A percentile compares a stretch with the other conserved stretches of the same genome.
phyloP scores from a whole-genome alignment of 2,113 vertebrate genomes.

The Phylloscopus whistleri region DNA sequence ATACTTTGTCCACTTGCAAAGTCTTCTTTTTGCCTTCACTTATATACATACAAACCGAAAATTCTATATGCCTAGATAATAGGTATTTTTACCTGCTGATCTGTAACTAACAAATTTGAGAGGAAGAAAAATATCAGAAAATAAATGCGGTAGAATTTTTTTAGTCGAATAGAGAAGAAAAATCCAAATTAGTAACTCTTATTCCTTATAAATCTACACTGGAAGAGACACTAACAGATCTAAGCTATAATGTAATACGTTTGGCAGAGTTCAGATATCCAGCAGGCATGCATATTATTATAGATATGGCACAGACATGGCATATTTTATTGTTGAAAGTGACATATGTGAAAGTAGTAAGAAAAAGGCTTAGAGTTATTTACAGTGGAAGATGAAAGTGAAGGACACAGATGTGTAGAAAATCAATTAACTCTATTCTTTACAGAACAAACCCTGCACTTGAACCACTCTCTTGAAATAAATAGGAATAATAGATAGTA shows the following conservation, averaged over 20 bases:
- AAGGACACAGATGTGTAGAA: background rate
- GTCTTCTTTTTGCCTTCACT: background rate
- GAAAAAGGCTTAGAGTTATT: background rate
- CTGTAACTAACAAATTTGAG: background rate
- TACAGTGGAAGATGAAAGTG: background rate
- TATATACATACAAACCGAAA: accelerated
- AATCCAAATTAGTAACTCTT: background rate
- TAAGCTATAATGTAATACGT: background rate
- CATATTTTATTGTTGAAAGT: background rate
- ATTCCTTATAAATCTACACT: background rate
- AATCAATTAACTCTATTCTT: background rate
- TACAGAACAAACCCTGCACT: background rate
- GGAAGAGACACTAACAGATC: background rate
- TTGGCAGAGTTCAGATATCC: background rate
- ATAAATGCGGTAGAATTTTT: background rate
- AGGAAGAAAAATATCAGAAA: background rate
- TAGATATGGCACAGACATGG: background rate
- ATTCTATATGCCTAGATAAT: background rate
- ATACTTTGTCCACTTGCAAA: background rate
- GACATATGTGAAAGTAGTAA: background rate
- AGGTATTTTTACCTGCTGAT: background rate
- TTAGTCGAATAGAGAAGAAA: background rate
- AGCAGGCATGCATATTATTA: background rate
- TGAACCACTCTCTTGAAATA: background rate
- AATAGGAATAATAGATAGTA: background rate